Conservation (phyloP, 1,140 invertebrate genomes). For the Dysdera silvatica region DNA sequence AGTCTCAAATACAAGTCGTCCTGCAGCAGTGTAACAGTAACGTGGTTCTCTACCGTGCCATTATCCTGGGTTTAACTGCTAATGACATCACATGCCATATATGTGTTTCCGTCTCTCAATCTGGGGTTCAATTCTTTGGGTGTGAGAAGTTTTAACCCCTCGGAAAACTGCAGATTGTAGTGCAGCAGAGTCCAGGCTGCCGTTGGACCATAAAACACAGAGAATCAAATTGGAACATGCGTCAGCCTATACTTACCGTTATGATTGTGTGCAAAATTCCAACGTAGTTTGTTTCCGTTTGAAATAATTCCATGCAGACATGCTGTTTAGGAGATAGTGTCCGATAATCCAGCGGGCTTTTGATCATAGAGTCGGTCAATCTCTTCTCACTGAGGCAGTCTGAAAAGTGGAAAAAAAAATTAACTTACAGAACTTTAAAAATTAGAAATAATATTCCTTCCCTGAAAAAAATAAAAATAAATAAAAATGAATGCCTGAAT, state of each 20-base stretch:
- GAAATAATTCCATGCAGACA: slow-evolving; percentile 84
- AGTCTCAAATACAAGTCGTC: too few relatives aligned
- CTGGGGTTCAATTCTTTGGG: too few relatives aligned
- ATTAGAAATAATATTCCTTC: not conserved
- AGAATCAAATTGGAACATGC: not conserved
- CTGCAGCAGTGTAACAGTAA: too few relatives aligned
- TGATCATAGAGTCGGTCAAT: not conserved
- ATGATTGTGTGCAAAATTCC: slow-evolving; percentile 86
- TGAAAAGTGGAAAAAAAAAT: not conserved
- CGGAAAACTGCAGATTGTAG: not conserved
- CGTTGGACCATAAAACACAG: too few relatives aligned
- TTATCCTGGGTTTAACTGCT: too few relatives aligned
- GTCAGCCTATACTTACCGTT: slow-evolving; percentile 51
- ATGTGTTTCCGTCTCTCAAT: too few relatives aligned
- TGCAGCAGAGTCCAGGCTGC: too few relatives aligned
- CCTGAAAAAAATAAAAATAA: not conserved
- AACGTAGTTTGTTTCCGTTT: slow-evolving; percentile 96
- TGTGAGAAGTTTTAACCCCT: too few relatives aligned
- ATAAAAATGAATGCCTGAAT: not conserved
- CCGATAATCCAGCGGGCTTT: slow-evolving; percentile 37
- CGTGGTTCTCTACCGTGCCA: too few relatives aligned
- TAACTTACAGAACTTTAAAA: not conserved
- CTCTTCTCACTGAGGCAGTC: not conserved
- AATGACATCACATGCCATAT: too few relatives aligned
- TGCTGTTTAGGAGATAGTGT: slow-evolving; percentile 67